Evolutionary conservation across 2,113 vertebrate species (phyloP), one percentile per base, ranked within the genome.

Genomic region (Cacatua alba): DNA sequence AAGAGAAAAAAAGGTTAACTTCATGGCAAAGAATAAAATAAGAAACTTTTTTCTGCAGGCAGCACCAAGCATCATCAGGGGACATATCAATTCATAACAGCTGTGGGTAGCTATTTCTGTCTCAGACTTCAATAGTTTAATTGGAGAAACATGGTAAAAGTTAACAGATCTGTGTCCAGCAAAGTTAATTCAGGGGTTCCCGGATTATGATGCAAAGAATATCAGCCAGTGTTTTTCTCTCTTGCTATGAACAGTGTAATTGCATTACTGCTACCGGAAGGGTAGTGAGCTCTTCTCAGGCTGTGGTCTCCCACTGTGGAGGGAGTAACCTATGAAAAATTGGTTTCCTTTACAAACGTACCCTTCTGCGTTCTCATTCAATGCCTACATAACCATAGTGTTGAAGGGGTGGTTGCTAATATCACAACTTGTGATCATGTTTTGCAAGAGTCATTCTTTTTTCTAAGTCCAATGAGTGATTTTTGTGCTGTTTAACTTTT

Each of bases 91-190:
- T 94, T 90, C 60, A 2, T 85, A 92, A 76, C 96, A 96, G 91
- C 95, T 97, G 91, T 86, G 93, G 86, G 78, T 37, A 79, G 79
- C 82, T 97, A 95, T 93, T 97, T 95, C 83, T 94, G 85, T 90
- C 93, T 53, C 82, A 82, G 85, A 41, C 78, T 89, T 91, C 83
- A 69, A 44, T 39, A 55, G 83, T 84, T 90, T 83, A 88, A 94
- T 69, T 88, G 86, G 87, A 89, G 72, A 72, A 86, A 49, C 84
- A 41, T 20, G 72, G 75, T 86, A 76, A 78, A 97, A 96, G 91
- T 79, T 68, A 94, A 88, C 76, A 91, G 88, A 91, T 94, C 96
- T 94, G 64, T 62, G 82, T 96, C 94, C 92, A 90, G 86, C 65
- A 70, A 90, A 94, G 96, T 97, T 96, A 97, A 94, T 90, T 71